Evolutionary conservation across 2,888 invertebrate genomes (phyloP), one percentile per base, ranked within the genome.

Genomic region (Dendrolimus pini): DNA sequence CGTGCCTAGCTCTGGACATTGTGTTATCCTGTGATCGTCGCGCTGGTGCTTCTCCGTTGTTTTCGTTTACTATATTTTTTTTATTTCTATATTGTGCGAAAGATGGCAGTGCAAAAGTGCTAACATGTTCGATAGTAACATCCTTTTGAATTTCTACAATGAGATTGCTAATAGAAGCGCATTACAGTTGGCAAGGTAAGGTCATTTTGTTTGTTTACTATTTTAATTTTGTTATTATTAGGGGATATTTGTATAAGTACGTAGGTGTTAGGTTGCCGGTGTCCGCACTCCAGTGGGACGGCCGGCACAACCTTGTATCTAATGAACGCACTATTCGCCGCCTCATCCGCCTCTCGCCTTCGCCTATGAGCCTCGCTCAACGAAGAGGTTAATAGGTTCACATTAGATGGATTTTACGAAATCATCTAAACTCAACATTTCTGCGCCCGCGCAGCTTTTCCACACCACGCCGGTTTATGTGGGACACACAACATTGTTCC

Each of bases 301-400:
- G 80, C 75, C 75, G 73, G 68, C 67, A 75, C 87, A 89, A 83
- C 90, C 90, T 90, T 90, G 90, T 83, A 74, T 87, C 82, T 88
- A 89, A 89, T 89, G 89, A 89, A 84, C 84, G 83, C 82, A 79
- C 80, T 80, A 75, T 77, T 81, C 80, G 79, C 78, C 80, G 83
- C 82, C 78, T 84, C 85, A 83, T 85, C 88, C 88, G 87, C 84
- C 86, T 84, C 83, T 89, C 86, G 89, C 89, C 89, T 89, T 86
- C 87, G 87, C 80, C 82, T 81, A 76, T 74, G 86, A 85, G 85
- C 80, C 85, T 86, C 83, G 79, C 80, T 81, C 79, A 72, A 64
- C 78, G 80, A 82, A 89, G 89, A 90, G 90, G 90, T 90, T 90
- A 90, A 90, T 90, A 90, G 89, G 90, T 89, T 90, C 90, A 90